Base-by-base conservation (phyloP, 2,113 vertebrate species). In the Chascanopsetta lugubris region DNA sequence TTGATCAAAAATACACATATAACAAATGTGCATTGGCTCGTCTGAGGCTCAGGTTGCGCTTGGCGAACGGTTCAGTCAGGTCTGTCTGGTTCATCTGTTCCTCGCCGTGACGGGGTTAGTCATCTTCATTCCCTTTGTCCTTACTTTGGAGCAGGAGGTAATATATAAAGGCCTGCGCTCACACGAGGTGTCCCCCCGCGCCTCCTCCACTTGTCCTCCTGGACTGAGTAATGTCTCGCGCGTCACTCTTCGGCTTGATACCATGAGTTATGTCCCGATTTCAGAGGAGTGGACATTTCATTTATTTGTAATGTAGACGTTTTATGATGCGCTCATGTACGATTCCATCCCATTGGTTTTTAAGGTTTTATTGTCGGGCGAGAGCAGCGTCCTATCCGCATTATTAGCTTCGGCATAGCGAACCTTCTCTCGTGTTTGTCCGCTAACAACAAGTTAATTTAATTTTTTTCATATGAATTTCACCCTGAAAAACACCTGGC, bases 71-170 rank as follows among this genome's bases (percentile, higher is more conserved):
- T 85, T 86, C 82, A 89, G 78, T 83, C 84, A 86, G 73, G 62
- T 84, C 67, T 80, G 81, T 79, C 64, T 89, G 82, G 69, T 91
- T 91, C 86, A 88, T 87, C 72, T 71, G 77, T 89, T 90, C 81
- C 74, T 75, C 27, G 55, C 62, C 11, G 32, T 90, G 88, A 88
- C 89, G 88, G 88, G 75, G 74, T n/a, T 48, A 92, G 89, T 95
- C 95, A 96, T 97, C 96, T 97, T 95, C 84, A 90, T 90, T 91
- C 80, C 54, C 79, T 87, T 90, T 90, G 87, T 90, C 89, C 88
- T 92, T 90, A 87, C 87, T 90, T 89, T 84, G 88, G 80, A 87
- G 84, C 84, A 80, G 75, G 72, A 77, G 84, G 83, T 83, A 77
- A 90, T 91, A 87, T 84, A 85, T 91, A 89, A 90, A 87, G 76